Conservation (phyloP, 1,140 invertebrate species). For the Achroia grisella region DNA sequence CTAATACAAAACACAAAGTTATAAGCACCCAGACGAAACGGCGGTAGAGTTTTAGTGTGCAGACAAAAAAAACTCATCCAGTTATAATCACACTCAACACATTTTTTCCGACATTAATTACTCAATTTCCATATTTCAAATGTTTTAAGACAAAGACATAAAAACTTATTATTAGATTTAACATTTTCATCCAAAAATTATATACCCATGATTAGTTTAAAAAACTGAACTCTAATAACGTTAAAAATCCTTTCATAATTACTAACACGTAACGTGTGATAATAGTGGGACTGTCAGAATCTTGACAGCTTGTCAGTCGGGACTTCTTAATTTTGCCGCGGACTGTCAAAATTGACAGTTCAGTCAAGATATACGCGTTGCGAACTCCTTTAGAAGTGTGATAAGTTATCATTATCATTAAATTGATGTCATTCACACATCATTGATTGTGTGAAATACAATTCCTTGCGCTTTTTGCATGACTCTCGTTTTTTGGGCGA, state of each 20-base stretch:
- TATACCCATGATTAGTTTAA: background rate
- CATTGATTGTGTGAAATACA: constrained; percentile 9
- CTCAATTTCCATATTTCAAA: too few species aligned
- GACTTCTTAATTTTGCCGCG: constrained; percentile 24
- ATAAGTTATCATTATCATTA: constrained; percentile 25
- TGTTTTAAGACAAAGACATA: too few species aligned
- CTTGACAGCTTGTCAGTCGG: constrained; percentile 17
- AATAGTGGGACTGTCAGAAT: constrained; percentile 29
- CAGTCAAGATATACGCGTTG: constrained; percentile 14
- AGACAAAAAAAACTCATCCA: too few species aligned
- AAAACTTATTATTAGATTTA: too few species aligned
- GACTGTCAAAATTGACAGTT: constrained; percentile 32
- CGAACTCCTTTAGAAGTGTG: constrained; percentile 17
- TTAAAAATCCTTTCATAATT: constrained; percentile 10
- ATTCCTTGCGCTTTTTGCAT: constrained; percentile 8
- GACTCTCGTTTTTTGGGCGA: constrained; percentile 1
- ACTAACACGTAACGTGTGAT: constrained; percentile 29
- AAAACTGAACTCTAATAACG: background rate
- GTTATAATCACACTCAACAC: too few species aligned
- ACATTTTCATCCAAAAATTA: too few species aligned
- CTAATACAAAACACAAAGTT: too few species aligned
- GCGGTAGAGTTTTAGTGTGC: too few species aligned
- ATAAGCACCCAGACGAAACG: too few species aligned
- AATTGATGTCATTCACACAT: constrained; percentile 16
- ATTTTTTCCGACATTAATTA: too few species aligned